Evolutionary conservation across 2,888 invertebrate species (phyloP).

Genomic region (Strigamia transsilvanica): DNA sequence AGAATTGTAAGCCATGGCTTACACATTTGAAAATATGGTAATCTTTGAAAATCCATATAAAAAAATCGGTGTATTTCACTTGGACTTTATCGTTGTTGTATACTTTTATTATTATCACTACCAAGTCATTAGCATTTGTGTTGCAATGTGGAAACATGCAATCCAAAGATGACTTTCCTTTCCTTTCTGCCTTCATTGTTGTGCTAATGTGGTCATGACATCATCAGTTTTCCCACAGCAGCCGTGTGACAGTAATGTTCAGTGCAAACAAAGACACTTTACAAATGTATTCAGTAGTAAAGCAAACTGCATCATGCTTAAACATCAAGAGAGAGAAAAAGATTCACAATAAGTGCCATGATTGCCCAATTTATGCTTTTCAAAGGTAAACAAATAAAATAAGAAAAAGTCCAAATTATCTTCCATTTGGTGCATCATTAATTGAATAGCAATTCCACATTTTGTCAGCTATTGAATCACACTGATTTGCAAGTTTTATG

Average conservation of each 20-base stretch:
- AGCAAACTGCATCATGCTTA: slow-evolving; percentile 13
- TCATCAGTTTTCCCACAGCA: background rate
- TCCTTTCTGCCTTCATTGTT: background rate
- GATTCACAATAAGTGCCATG: slow-evolving; percentile 9
- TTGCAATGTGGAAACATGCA: slow-evolving; percentile 17
- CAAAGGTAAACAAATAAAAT: too few species aligned
- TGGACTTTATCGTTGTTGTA: too few species aligned
- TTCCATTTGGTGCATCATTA: background rate
- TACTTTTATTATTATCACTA: background rate
- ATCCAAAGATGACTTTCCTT: background rate
- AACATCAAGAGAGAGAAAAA: background rate
- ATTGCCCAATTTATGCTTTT: background rate
- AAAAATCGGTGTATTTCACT: too few species aligned
- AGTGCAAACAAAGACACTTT: slow-evolving; percentile 28
- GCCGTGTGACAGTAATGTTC: background rate
- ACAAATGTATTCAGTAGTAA: background rate
- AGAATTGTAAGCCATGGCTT: too few species aligned
- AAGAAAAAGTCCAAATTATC: too few species aligned
- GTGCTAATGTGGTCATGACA: slow-evolving; percentile 32
- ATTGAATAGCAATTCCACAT: background rate
- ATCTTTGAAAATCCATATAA: too few species aligned
- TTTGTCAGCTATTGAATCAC: background rate
- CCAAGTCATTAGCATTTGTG: background rate
- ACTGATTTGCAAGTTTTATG: background rate
- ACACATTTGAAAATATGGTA: too few species aligned